Conservation (phyloP, 2,113 vertebrate species). For the Scortum barcoo region DNA sequence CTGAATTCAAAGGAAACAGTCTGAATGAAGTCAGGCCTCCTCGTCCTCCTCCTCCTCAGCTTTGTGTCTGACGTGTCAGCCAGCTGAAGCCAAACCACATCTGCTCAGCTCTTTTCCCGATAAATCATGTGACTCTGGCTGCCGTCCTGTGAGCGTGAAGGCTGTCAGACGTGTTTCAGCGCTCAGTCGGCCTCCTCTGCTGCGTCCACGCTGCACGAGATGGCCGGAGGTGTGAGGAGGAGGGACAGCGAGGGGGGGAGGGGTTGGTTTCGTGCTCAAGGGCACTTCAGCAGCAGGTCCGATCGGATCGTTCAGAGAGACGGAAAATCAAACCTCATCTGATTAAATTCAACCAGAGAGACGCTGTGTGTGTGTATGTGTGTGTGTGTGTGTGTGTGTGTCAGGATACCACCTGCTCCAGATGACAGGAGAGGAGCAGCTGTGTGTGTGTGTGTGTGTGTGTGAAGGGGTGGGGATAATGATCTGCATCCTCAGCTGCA, state of each 20-base stretch:
- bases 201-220: not conserved
- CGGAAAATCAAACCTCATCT: constrained; percentile 18
- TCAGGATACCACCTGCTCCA: constrained; percentile 27
- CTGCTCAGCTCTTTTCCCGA: constrained; percentile 8
- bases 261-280: not conserved
- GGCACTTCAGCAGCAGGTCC: no score
- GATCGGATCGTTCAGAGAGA: not conserved
- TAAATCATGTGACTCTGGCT: constrained; percentile 45
- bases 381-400: constrained; percentile 16
- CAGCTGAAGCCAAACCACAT: constrained; percentile 47
- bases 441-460: constrained; percentile 3
- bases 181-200: not conserved
- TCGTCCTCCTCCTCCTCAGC: constrained; percentile 7
- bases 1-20: not conserved
- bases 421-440: constrained; percentile 14
- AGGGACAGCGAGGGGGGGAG: not conserved
- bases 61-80: constrained; percentile 58
- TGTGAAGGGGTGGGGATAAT: not conserved
- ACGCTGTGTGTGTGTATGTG: not conserved
- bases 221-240: not conserved
- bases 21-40: not conserved
- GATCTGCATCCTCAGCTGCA: constrained; percentile 36
- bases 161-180: not conserved
- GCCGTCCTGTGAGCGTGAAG: constrained; percentile 32
- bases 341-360: not conserved